Base-by-base conservation (phyloP, 2,888 invertebrate genomes). In the Phanerotoma sp. region DNA sequence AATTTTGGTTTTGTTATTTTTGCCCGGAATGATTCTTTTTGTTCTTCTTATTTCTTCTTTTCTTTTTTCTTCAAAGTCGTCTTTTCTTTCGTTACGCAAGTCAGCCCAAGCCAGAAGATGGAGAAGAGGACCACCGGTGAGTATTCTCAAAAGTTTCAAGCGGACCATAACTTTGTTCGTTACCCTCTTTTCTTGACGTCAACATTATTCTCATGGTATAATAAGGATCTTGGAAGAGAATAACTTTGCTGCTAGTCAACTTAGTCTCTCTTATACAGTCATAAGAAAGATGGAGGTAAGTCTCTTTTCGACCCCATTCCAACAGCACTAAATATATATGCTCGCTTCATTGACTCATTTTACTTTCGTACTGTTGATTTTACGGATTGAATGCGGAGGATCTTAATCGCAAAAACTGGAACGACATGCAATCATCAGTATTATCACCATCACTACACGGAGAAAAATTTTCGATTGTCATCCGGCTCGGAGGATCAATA, bases 151-250 rank as follows among this genome's bases (percentile, higher is more conserved):
- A 62, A 56, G 53, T 62, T 60, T 62, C 41, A 60, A 56, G 60
- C 51, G 53, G 51, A 64, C 64, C 63, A 61, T 69, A 71, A 71
- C 66, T 71, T 68, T 66, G 65, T 70, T 69, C 70, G 68, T 68
- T 69, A 65, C 64, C 63, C 64, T 65, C 67, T 65, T 60, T 65
- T 59, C 62, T 66, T 48, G 56, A 65, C 68, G 67, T 69, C 71
- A 70, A 70, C 68, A 69, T 70, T 70, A 68, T 69, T 70, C 68
- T 66, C 66, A 18, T 11, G 16, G 67, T 62, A 69, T 70, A 70
- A 70, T 69, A 68, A 70, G 64, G 62, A 62, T 54, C 62, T 18
- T 28, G 20, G 50, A 62, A 62, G 61, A 65, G 62, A 63, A 68
- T 70, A 70, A 70, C 67, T 69, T 63, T 56, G 53, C 50, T 56